Base-by-base conservation (phyloP, 2,797 vertebrate species). In the Chaunax sp. region DNA sequence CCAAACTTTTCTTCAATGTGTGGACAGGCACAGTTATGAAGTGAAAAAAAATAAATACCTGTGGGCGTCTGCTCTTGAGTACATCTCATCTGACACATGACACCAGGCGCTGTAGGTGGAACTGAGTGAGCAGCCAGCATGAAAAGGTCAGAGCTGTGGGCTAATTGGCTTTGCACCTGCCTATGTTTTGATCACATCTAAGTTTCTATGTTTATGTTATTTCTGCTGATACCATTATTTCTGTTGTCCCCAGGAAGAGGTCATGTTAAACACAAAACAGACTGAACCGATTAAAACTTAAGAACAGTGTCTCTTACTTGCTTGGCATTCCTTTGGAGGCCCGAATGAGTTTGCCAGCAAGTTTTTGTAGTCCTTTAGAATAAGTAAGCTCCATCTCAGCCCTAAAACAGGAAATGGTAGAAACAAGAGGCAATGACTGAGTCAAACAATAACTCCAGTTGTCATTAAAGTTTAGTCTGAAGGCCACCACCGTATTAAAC, bases 51-150 rank as follows among this genome's bases (percentile, higher is more conserved):
- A 70, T 64, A 13, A 80, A 74, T 93, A 95, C 94, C 92, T 94
- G 89, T 95, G 95, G 54, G 95, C 92, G 58, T 97, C 95, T 10
- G 96, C 95, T 45, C 94, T 85, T 2, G 95, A 95, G 75, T 91
- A 95, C 95, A 95, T 93, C 89, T 95, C 94, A 72, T 96, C 93
- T 3, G 94, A 96, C 79, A 95, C 89, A 77, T 95, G 95, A 77
- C 92, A 90, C 93, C 94, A 97, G 38, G 91, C 92, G 11, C 82
- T 91, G 86, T 93, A 94, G 78, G 94, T 94, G 69, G 92, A 95
- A 75, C 94, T 96, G 85, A 80, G 90, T 71, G 54, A 63, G 77
- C 71, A 83, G 50, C 63, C 74, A 77, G 76, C 62, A 80, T 59
- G 75, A 78, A 84, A 87, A 87, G 77, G 80, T 90, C 83, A 87